Base-by-base conservation (phyloP, 2,888 invertebrate genomes). In the Drosophila affinis region DNA sequence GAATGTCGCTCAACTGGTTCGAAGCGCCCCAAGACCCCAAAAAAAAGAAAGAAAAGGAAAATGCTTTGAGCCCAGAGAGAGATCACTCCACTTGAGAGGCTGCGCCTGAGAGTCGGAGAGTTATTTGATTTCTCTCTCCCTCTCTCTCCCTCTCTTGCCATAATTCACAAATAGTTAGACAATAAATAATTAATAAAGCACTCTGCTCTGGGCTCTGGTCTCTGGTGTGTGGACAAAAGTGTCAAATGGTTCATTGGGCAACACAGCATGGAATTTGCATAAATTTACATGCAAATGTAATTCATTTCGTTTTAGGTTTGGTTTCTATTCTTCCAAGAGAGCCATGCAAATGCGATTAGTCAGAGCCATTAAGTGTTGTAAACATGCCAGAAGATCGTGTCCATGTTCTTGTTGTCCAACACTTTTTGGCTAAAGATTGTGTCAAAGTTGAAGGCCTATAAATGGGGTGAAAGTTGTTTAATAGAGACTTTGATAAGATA, bases 1-100 rank as follows among this genome's bases (percentile, higher is more conserved):
- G 83, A 83, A 83, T 83, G 83, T 87, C 81, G 83, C 84, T 83
- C 78, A 87, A 83, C 87, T 83, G 83, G 83, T 83, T 83, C 84
- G 74, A 62, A 39, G 59, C 47, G 34, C 53, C 57, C 64, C 68
- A 62, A 62, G 67, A 67, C 59, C 57, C 52, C 3, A 39, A 45
- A 29, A 68, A 21, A 27, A 55, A 63, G 62, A 76, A 70, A 72
- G 69, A 68, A 73, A 86, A 81, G 77, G 72, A 82, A 87, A 76
- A 78, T 80, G 76, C 85, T 76, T 49, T 39, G 39, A 65, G 74
- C 51, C 74, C 39, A 39, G 39, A 74, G 61, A 74, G 61, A 44
- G 73, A 54, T 58, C 74, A 67, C 61, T 59, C 45, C 45, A 55
- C 64, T 57, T n/a, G 51, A 55, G 12, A 21, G 46, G 59, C 44